Base-by-base conservation (phyloP, 1,140 invertebrate species). In the Heliconius hermathena region DNA sequence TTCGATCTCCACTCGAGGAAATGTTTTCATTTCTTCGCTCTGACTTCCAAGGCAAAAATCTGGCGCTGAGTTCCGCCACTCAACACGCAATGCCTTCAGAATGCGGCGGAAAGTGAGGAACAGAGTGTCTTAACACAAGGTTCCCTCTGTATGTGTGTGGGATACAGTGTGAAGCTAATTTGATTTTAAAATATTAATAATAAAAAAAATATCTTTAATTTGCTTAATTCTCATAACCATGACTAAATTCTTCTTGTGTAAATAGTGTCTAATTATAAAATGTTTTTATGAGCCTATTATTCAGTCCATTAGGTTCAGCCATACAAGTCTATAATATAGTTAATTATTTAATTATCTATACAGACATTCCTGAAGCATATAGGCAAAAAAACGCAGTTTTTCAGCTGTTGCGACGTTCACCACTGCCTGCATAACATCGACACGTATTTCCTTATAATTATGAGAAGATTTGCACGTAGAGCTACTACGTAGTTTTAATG, bases 401-500 rank as follows among this genome's bases (percentile, higher is more conserved):
- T 66, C 54, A 66, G 26, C 26, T 29, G 70, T 81, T 49, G 80
- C 52, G 80, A 81, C 80, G 79, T 75, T 82, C 78, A 80, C 77
- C 80, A 54, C 38, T 70, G 73, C 18, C 80, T 74, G 72, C 81
- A 82, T 80, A 75, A 77, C 77, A 81, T 85, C 73, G 54, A 79
- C 76, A 84, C 75, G 52, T 82, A 82, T 84, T 90, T 88, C 84
- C 85, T 85, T 79, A 29, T 66, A 29, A 86, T 78, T 80, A 81
- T 79, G 81, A 84, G 84, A 88, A 84, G 80, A 89, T 87, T 66
- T 29, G 83, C 84, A 82, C 83, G 80, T 78, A 76, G 84, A 83
- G 73, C 11, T 13, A 46, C 2, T 54, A 54, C 8, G 9, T 54
- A 54, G 54, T 22, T n/a, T n/a, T n/a, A n/a, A n/a, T n/a, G n/a